These are phyloP conservation scores for Xyrauchen texanus DNA, from an alignment of 2,113 vertebrate genomes.

Conservation along the genomic window DNA sequence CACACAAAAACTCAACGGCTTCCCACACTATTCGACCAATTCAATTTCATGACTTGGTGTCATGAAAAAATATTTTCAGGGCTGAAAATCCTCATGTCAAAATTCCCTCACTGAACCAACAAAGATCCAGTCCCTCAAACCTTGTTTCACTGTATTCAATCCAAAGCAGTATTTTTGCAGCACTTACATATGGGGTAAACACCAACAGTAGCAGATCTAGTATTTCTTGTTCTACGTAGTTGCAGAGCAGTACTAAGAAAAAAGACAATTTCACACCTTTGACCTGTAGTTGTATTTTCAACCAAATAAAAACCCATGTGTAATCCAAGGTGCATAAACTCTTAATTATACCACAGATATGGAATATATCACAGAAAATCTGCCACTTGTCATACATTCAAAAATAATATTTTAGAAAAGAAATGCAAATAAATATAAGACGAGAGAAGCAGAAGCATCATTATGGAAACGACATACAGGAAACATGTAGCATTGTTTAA, in stretches of 20 bases:
- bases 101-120: no score
- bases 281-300: conserved; percentile 47
- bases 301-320: conserved; percentile 49
- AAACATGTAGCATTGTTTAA: neutral
- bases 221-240: neutral
- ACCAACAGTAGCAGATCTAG: neutral
- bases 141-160: no score
- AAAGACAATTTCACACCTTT: neutral
- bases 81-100: no score
- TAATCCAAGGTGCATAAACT: conserved; percentile 24
- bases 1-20: no score
- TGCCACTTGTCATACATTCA: conserved; percentile 19
- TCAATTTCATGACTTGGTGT: no score
- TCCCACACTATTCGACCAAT: no score
- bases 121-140: no score
- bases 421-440: conserved; percentile 15
- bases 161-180: no score
- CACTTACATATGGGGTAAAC: no score
- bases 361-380: conserved; percentile 39
- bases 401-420: conserved; percentile 17
- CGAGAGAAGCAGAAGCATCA: neutral
- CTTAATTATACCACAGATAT: conserved; percentile 44
- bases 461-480: conserved; percentile 37
- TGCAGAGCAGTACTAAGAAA: neutral
- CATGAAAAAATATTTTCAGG: no score